These are phyloP conservation scores for Diorhabda sublineata DNA, from an alignment of 1,140 invertebrate genomes.

Conservation along the genomic window DNA sequence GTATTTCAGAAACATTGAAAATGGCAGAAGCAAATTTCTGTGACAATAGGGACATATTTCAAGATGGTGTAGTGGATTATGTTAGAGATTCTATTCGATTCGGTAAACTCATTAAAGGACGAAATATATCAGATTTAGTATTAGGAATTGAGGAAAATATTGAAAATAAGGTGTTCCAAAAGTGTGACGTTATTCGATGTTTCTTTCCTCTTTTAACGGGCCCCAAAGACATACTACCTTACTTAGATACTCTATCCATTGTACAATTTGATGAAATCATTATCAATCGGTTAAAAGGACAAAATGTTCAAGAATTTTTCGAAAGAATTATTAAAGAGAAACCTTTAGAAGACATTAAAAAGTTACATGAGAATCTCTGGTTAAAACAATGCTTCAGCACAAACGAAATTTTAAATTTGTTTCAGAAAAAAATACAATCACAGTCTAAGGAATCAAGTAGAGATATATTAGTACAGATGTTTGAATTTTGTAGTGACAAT, in stretches of 20 bases:
- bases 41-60: slow-evolving; percentile 18
- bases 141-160: slow-evolving; percentile 22
- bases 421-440: neutral
- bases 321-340: slow-evolving; percentile 15
- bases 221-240: slow-evolving; percentile 15
- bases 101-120: slow-evolving; percentile 16
- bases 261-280: slow-evolving; percentile 22
- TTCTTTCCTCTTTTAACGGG: slow-evolving; percentile 21
- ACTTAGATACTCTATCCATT: slow-evolving; percentile 19
- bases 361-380: slow-evolving; percentile 9
- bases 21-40: slow-evolving; percentile 9
- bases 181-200: slow-evolving; percentile 23
- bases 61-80: slow-evolving; percentile 12
- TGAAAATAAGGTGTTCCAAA: slow-evolving; percentile 8
- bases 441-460: slow-evolving; percentile 5
- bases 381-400: neutral
- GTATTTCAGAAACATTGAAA: slow-evolving; percentile 19
- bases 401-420: slow-evolving; percentile 4
- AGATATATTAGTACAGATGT: slow-evolving; percentile 19
- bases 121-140: slow-evolving; percentile 18
- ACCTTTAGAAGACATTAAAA: slow-evolving; percentile 3
- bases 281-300: slow-evolving; percentile 12
- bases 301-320: slow-evolving; percentile 23
- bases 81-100: slow-evolving; percentile 14
- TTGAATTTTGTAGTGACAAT: slow-evolving; percentile 17